These are phyloP conservation scores for Ormyrus labotus DNA, from an alignment of 2,888 invertebrate species.

Conservation along the genomic window DNA sequence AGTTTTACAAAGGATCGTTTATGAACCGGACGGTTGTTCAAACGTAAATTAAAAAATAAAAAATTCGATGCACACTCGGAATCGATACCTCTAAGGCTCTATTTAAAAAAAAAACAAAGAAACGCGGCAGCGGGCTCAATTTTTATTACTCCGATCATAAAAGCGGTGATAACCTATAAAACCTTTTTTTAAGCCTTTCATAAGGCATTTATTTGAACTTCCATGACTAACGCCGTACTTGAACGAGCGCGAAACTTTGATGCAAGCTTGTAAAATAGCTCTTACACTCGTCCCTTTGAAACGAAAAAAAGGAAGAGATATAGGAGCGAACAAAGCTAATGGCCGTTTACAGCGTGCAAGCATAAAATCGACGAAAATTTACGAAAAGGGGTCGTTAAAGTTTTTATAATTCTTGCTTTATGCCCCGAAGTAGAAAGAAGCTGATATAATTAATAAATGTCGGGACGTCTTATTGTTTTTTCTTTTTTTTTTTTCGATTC, in stretches of 20 bases:
- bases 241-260: conserved; percentile 27
- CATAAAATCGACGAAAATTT: conserved; percentile 21
- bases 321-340: conserved; percentile 32
- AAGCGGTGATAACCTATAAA: conserved; percentile 49
- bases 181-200: conserved; percentile 53
- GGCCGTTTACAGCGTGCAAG: conserved; percentile 33
- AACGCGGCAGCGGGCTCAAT: conserved; percentile 46
- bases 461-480: conserved; percentile 2
- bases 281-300: conserved; percentile 4
- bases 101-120: conserved; percentile 33
- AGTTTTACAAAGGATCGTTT: no score
- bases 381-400: conserved; percentile 31
- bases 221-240: conserved; percentile 41
- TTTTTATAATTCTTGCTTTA: conserved; percentile 34
- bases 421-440: no score
- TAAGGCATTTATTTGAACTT: conserved; percentile 52
- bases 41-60: no score
- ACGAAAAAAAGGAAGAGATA: not conserved
- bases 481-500: not conserved
- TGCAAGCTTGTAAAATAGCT: conserved; percentile 32
- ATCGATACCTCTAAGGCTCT: conserved; percentile 30
- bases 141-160: conserved; percentile 53
- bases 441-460: conserved; percentile 21
- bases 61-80: conserved; percentile 5
- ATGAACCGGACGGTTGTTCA: no score